These are phyloP conservation scores for Microctonus aethiopoides DNA, from an alignment of 2,888 invertebrate genomes.

Conservation along the genomic window DNA sequence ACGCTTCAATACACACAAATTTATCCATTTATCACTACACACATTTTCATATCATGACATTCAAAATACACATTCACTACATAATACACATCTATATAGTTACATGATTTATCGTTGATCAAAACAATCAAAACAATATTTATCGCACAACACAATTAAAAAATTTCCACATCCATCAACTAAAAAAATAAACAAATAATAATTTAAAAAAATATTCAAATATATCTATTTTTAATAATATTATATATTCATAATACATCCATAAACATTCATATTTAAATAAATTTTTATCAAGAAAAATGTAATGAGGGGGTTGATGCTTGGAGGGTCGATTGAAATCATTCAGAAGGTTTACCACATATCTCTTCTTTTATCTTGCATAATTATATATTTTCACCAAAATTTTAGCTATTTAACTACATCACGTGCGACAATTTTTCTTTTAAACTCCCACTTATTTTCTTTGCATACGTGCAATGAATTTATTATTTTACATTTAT, in stretches of 20 bases:
- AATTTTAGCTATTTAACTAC: background rate
- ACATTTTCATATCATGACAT: background rate
- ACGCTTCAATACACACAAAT: conserved; percentile 11
- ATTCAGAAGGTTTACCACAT: conserved; percentile 21
- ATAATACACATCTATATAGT: no score
- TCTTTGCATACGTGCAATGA: conserved; percentile 17
- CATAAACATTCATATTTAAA: no score
- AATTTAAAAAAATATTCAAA: no score
- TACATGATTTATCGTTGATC: conserved; percentile 48
- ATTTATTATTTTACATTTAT: conserved; percentile 6
- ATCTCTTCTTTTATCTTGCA: conserved; percentile 7
- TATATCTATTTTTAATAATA: no score
- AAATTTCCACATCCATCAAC: no score
- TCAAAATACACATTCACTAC: background rate
- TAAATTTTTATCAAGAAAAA: no score
- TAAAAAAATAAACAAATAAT: no score
- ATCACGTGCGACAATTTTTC: conserved; percentile 32
- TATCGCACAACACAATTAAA: no score
- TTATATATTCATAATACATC: no score
- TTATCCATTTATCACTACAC: conserved; percentile 7
- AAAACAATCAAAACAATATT: no score
- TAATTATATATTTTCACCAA: background rate
- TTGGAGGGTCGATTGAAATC: conserved; percentile 31
- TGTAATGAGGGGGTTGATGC: no score
- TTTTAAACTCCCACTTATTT: background rate